A percentile compares a stretch with the other conserved stretches of the same genome.
phyloP scores from a whole-genome alignment of 2,113 vertebrate genomes.

The Pterophyllum scalare region DNA sequence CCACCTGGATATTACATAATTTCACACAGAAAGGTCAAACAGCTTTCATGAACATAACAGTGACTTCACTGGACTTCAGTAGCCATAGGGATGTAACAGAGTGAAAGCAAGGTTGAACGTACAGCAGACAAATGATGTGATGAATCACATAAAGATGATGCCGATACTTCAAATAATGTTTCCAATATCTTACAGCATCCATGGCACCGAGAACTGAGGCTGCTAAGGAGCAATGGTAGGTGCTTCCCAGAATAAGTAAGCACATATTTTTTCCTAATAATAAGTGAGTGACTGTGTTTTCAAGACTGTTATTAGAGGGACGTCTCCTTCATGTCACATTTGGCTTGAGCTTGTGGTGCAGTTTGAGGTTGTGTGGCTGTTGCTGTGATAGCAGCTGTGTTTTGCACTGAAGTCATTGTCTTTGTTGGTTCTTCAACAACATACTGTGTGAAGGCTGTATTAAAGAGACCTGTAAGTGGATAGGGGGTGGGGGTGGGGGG shows the following conservation, averaged over 20 bases:
- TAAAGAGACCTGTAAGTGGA: constrained; percentile 68
- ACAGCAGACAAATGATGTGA: background rate
- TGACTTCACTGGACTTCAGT: background rate
- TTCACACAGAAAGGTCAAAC: background rate
- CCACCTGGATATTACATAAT: no score
- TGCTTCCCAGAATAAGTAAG: background rate
- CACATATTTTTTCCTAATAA: background rate
- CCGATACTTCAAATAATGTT: background rate
- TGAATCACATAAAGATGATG: background rate
- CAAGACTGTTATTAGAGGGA: constrained; percentile 55
- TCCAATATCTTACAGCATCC: background rate
- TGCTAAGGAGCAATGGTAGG: background rate
- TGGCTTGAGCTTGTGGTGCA: background rate
- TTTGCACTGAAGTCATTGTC: constrained; percentile 32
- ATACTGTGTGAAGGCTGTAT: constrained; percentile 79
- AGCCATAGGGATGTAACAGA: background rate
- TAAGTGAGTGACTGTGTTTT: background rate
- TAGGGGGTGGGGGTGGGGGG: background rate
- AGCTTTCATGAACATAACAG: background rate
- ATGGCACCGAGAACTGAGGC: background rate
- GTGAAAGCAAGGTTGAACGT: background rate
- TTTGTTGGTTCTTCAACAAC: constrained; percentile 62
- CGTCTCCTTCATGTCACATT: constrained; percentile 71
- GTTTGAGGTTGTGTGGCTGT: constrained; percentile 20
- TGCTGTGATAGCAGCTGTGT: background rate